These are phyloP conservation scores for Poeciliopsis presidionis DNA, from an alignment of 2,797 vertebrate species.

Conservation along the genomic window DNA sequence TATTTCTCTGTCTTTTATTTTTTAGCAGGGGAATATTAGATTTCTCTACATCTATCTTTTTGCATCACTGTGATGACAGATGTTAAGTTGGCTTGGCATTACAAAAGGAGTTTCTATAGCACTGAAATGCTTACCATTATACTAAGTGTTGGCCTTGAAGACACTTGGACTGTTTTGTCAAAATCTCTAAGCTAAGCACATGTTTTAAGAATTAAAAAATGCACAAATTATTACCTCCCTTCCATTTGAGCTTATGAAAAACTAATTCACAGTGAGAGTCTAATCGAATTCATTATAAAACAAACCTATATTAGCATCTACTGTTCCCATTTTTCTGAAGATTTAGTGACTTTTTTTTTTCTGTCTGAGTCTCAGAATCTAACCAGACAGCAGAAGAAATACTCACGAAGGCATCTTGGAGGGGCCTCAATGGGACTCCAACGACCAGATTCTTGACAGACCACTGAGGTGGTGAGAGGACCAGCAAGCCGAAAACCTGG, in stretches of 20 bases:
- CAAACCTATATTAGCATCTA: too few species aligned
- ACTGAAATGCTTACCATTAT: background rate
- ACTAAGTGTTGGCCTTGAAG: background rate
- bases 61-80: background rate
- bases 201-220: background rate
- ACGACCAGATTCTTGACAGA: conserved; percentile 89
- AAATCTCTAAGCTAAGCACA: background rate
- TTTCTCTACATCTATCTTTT: background rate
- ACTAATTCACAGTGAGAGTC: background rate
- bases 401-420: conserved; percentile 90
- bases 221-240: background rate
- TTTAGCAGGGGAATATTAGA: background rate
- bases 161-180: background rate
- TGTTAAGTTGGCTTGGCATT: background rate
- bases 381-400: background rate
- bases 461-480: conserved; percentile 76
- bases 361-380: background rate
- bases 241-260: background rate
- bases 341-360: background rate
- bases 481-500: conserved; percentile 89
- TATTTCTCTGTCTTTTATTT: background rate
- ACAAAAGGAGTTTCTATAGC: background rate
- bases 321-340: background rate
- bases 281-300: background rate
- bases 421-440: conserved; percentile 91